These are phyloP conservation scores for Notospermus geniculatus DNA, from an alignment of 1,140 invertebrate genomes.

Conservation along the genomic window DNA sequence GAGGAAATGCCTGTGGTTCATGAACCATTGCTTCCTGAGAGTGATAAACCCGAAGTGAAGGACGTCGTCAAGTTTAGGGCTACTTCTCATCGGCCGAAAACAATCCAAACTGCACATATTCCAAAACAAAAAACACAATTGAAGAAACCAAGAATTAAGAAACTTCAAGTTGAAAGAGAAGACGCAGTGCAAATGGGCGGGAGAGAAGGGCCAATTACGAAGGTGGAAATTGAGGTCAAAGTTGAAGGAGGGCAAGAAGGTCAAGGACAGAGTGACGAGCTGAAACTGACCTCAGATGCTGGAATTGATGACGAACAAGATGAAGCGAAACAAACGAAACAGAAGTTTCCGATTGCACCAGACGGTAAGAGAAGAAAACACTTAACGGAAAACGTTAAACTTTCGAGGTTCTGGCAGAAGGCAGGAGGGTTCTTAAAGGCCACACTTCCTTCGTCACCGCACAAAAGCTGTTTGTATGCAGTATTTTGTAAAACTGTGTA, in stretches of 20 bases:
- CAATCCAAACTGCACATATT: background rate
- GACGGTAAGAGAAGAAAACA: constrained; percentile 5
- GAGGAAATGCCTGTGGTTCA: background rate
- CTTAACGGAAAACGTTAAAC: too few species aligned
- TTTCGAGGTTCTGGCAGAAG: too few species aligned
- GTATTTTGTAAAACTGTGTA: too few species aligned
- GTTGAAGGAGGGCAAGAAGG: too few species aligned
- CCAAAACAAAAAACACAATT: background rate
- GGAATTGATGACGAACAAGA: background rate
- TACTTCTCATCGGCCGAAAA: too few species aligned
- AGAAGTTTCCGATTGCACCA: background rate
- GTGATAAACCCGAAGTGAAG: too few species aligned
- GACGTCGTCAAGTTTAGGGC: too few species aligned
- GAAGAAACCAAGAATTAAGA: background rate
- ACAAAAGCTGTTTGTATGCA: too few species aligned
- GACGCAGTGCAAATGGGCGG: background rate
- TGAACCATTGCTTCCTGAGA: background rate
- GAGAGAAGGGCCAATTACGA: too few species aligned
- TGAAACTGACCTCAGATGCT: background rate
- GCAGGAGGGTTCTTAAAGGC: too few species aligned
- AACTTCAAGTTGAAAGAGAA: background rate
- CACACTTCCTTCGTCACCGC: too few species aligned
- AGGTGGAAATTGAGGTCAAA: too few species aligned
- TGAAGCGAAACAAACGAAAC: background rate
- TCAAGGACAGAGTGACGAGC: background rate